A percentile compares a stretch with the other conserved stretches of the same genome.
phyloP scores from a whole-genome alignment of 2,888 invertebrate genomes.

The Pristionchus fissidentatus region DNA sequence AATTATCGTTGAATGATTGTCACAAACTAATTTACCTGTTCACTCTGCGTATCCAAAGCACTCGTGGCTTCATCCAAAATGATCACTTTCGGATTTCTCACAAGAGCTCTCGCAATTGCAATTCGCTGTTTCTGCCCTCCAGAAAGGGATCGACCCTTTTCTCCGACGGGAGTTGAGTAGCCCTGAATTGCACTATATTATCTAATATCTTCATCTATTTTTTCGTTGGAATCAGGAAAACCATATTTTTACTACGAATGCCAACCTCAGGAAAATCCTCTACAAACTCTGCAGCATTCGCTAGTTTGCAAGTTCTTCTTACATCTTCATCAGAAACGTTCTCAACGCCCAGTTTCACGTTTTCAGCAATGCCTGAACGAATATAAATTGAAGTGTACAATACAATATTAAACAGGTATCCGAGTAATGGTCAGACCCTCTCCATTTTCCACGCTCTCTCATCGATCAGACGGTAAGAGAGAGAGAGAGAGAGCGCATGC shows the following conservation, averaged over 20 bases:
- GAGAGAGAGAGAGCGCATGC: too few relatives aligned
- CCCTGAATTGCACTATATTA: too few relatives aligned
- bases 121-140: slow-evolving; percentile 1
- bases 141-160: background rate
- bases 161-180: background rate
- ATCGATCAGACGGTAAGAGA: too few relatives aligned
- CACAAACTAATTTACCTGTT: background rate
- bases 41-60: background rate
- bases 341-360: slow-evolving; percentile 3
- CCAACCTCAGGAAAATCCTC: slow-evolving; percentile 58
- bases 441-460: too few relatives aligned
- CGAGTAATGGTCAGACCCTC: too few relatives aligned
- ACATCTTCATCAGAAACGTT: slow-evolving; percentile 67
- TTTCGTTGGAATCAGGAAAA: too few relatives aligned
- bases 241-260: too few relatives aligned
- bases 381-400: too few relatives aligned
- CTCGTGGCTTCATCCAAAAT: slow-evolving; percentile 2
- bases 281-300: slow-evolving; percentile 76
- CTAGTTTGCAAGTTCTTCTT: slow-evolving; percentile 72
- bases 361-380: slow-evolving; percentile 11
- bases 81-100: slow-evolving; percentile 2
- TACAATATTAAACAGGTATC: too few relatives aligned
- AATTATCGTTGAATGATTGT: too few relatives aligned
- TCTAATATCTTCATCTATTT: too few relatives aligned
- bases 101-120: background rate